A percentile compares a stretch with the other conserved stretches of the same genome.
phyloP scores from a whole-genome alignment of 2,113 vertebrate genomes.

The Ploceus nigricollis region DNA sequence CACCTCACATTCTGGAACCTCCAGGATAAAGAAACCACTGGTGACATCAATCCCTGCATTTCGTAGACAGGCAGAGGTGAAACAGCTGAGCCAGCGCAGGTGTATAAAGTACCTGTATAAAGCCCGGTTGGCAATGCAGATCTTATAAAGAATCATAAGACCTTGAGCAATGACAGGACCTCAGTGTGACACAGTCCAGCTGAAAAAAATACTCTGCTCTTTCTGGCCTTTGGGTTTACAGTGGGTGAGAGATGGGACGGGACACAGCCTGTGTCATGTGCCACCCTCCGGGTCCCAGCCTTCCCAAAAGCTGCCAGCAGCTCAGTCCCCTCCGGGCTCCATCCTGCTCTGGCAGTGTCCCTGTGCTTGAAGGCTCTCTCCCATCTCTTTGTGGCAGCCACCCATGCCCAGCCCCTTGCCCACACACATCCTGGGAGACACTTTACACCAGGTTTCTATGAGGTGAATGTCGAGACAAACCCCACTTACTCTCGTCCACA shows the following conservation, averaged over 20 bases:
- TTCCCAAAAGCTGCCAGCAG: not conserved
- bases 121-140: not conserved
- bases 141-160: not conserved
- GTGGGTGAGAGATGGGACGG: not conserved
- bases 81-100: not conserved
- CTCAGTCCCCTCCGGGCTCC: fast-evolving
- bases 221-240: not conserved
- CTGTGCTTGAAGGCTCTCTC: not conserved
- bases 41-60: not conserved
- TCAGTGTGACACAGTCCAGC: not conserved
- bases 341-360: not conserved
- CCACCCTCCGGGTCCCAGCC: fast-evolving
- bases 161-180: not conserved
- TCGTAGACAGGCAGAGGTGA: not conserved
- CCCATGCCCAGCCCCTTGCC: not conserved
- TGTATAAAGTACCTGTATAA: not conserved
- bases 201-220: not conserved
- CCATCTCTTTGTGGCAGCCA: not conserved
- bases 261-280: fast-evolving
- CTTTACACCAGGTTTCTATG: not conserved
- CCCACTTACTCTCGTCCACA: not conserved
- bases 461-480: not conserved
- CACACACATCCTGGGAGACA: not conserved
- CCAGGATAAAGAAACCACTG: not conserved
- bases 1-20: not conserved